Base-by-base conservation (phyloP, 2,888 invertebrate species). In the Acleris holmiana region DNA sequence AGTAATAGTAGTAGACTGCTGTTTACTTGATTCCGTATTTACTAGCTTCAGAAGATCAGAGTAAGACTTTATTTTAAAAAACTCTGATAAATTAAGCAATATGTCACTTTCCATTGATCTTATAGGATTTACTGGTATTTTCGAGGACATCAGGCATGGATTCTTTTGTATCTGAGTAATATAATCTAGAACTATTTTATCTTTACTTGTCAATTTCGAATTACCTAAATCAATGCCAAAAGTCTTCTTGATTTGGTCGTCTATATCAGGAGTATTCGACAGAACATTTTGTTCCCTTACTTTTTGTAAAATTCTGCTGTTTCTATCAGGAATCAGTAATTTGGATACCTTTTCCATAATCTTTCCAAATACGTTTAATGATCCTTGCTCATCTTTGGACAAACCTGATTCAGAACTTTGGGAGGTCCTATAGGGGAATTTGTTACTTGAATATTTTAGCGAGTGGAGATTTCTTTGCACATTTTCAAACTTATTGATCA, bases 1-100 rank as follows among this genome's bases (percentile, higher is more conserved):
- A 35, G 67, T 61, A 13, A 21, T 13, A 17, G 50, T 50, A 40
- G 35, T 40, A 40, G 19, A 40, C 1, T 40, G 53, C 19, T 10
- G 29, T 51, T 35, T 19, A 70, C n/a, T 19, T 51, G 18, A 53
- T 35, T 75, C 70, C 17, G 72, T 57, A 40, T 79, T 71, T 59
- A 86, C 48, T 48, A 86, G 53, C 59, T 84, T 85, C 0, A 88
- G 59, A 46, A 91, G 78, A 70, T 89, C 90, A n/a, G 80, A 70
- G 41, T 85, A 79, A 0, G 90, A 86, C 69, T 88, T 88, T 2
- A 89, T 82, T 75, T 87, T 90, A 5, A 88, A 84, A 69, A 90
- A 86, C 60, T 92, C 87, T 0, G 87, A 85, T 44, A 92, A 73
- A 69, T 87, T 89, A 2, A 86, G 73, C 56, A 90, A 72, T 68